Percentiles rank a stretch among this genome's conserved stretches.
phyloP scores from a whole-genome alignment of 2,888 invertebrate genomes.

The Gymnoscelis rufifasciata region DNA sequence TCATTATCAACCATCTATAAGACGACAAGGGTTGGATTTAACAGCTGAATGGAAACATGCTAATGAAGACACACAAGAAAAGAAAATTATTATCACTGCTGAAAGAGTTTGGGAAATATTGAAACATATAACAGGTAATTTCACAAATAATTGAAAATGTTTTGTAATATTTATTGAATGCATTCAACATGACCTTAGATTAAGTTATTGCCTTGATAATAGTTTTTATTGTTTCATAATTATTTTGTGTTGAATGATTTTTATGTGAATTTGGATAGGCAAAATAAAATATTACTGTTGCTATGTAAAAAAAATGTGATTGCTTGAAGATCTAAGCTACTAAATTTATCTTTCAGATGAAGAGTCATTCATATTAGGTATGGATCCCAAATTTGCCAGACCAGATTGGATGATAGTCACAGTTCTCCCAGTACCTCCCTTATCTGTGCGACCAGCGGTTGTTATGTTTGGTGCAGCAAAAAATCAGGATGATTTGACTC shows the following conservation, averaged over 20 bases:
- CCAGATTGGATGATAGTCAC: constrained; percentile 99
- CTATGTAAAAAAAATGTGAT: no score
- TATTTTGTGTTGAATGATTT: no score
- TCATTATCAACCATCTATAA: constrained; percentile 96
- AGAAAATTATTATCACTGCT: constrained; percentile 94
- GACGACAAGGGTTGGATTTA: constrained; percentile 93
- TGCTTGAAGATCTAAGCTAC: no score
- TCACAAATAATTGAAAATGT: background rate
- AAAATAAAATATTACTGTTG: no score
- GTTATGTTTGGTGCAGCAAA: constrained; percentile 99
- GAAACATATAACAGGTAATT: constrained; percentile 88
- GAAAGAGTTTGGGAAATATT: constrained; percentile 98
- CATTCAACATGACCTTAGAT: background rate
- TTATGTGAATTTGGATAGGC: no score
- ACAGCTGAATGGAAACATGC: constrained; percentile 99
- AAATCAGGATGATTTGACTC: constrained; percentile 99
- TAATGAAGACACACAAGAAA: constrained; percentile 98
- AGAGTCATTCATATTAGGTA: constrained; percentile 94
- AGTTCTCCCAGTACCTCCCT: constrained; percentile 97
- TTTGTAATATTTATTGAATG: background rate
- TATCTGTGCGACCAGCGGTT: constrained; percentile 97
- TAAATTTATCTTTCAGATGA: constrained; percentile 87
- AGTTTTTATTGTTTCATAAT: background rate
- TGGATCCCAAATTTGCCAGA: constrained; percentile 98
- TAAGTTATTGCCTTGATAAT: background rate